phyloP scores from a whole-genome alignment of 2,797 vertebrate species.

The Tenualosa ilisha region DNA sequence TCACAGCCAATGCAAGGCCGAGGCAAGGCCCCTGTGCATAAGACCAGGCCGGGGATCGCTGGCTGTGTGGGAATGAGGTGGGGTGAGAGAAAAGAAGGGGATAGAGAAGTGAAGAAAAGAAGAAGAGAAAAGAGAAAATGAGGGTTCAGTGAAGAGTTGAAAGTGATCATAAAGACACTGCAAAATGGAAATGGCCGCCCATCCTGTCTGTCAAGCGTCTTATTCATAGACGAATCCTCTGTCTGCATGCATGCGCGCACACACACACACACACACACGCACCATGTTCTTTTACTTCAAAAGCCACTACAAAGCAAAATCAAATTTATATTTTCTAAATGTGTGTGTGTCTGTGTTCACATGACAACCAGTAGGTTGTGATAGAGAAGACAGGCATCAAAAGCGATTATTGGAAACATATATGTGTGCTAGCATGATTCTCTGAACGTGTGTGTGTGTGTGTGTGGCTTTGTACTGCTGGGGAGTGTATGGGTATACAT shows the following conservation, averaged over 20 bases:
- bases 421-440: background rate
- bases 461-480: constrained; percentile 10
- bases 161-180: background rate
- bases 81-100: background rate
- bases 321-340: background rate
- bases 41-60: background rate
- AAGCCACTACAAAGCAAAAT: background rate
- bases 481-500: constrained; percentile 27
- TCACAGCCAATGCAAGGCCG: constrained; percentile 35
- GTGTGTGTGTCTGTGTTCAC: background rate
- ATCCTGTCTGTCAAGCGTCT: background rate
- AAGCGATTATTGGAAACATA: background rate
- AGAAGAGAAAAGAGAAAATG: background rate
- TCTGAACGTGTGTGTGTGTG: background rate
- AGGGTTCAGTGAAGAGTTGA: background rate
- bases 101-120: background rate
- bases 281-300: background rate
- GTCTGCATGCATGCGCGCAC: background rate
- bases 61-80: background rate
- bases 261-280: constrained; percentile 3
- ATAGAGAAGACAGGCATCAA: background rate
- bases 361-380: background rate
- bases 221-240: background rate
- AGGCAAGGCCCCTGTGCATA: background rate
- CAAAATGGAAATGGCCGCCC: background rate